Conservation (phyloP, 2,888 invertebrate species). For the Spilarctia lutea region DNA sequence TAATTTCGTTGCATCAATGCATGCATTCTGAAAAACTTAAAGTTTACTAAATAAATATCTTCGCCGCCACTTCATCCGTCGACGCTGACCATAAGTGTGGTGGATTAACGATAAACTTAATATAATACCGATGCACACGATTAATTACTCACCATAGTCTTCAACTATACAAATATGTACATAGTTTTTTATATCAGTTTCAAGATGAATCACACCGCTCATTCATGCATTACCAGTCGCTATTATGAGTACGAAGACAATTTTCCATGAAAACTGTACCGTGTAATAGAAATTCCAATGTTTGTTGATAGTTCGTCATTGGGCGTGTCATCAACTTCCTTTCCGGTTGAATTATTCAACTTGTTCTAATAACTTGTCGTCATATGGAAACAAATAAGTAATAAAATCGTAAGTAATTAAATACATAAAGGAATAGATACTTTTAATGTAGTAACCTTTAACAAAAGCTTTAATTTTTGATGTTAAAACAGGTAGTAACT, state of each 20-base stretch:
- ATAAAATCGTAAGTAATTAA: neutral
- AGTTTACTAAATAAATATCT: too few species aligned
- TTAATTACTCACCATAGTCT: neutral
- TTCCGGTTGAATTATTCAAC: slow-evolving; percentile 40
- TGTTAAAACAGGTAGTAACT: too few species aligned
- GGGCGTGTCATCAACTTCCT: slow-evolving; percentile 62
- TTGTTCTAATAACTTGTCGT: neutral
- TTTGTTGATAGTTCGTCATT: slow-evolving; percentile 38
- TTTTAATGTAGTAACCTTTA: too few species aligned
- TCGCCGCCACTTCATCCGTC: too few species aligned
- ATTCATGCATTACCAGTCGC: slow-evolving; percentile 42
- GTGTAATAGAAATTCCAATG: slow-evolving; percentile 37
- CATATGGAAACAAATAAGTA: neutral
- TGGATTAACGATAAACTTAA: too few species aligned
- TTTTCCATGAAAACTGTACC: slow-evolving; percentile 50
- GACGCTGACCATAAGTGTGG: too few species aligned
- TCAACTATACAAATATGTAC: too few species aligned
- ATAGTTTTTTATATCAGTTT: neutral
- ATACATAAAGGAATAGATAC: neutral
- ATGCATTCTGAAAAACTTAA: too few species aligned
- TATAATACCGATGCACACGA: neutral
- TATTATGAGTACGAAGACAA: slow-evolving; percentile 25
- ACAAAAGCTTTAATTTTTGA: too few species aligned
- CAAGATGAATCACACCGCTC: slow-evolving; percentile 34
- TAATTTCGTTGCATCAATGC: too few species aligned